phyloP scores from a whole-genome alignment of 2,113 vertebrate genomes.

The Scopus umbretta region DNA sequence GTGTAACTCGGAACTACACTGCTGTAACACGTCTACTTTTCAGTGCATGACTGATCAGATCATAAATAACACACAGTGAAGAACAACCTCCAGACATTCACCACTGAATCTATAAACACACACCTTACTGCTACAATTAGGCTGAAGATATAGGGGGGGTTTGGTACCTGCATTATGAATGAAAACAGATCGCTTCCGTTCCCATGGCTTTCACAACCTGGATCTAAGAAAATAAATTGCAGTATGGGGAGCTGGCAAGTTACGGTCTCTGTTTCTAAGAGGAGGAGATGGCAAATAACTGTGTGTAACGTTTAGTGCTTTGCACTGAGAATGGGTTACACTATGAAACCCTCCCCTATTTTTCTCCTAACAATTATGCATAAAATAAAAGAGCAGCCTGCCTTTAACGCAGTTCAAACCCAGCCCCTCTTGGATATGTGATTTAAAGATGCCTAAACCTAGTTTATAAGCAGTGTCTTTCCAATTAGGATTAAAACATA shows the following conservation, averaged over 20 bases:
- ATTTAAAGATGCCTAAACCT: neutral
- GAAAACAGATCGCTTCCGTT: neutral
- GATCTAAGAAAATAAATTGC: neutral
- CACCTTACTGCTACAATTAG: neutral
- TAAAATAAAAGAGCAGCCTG: neutral
- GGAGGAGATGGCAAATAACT: neutral
- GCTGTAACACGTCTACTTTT: neutral
- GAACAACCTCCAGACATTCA: neutral
- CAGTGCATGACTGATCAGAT: neutral
- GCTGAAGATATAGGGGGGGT: neutral
- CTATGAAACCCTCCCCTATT: neutral
- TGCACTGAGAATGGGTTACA: neutral
- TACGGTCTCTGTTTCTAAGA: neutral
- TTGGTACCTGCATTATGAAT: neutral
- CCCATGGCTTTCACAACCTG: neutral
- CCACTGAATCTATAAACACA: neutral
- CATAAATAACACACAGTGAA: neutral
- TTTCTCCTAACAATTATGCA: neutral
- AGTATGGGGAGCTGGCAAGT: neutral
- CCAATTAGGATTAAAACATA: neutral
- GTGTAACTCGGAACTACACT: neutral
- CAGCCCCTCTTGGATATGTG: neutral
- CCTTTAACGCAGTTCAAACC: neutral
- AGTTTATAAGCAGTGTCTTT: neutral
- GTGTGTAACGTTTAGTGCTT: neutral